These are phyloP conservation scores for Allobates femoralis DNA, from an alignment of 2,797 vertebrate genomes.

Conservation along the genomic window DNA sequence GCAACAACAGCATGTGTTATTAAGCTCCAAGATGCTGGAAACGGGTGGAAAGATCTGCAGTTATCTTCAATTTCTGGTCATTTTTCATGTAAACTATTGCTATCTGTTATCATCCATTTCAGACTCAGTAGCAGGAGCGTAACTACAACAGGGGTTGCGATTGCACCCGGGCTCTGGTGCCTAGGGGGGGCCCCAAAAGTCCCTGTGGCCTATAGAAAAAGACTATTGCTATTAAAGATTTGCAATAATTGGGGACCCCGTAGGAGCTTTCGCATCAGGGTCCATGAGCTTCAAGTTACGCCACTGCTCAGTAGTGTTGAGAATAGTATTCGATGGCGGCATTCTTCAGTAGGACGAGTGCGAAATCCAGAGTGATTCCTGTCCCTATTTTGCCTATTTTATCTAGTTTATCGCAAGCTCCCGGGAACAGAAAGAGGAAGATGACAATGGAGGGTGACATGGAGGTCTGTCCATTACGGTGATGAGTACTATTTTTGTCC, in stretches of 20 bases:
- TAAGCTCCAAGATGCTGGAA: not conserved
- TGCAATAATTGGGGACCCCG: no score
- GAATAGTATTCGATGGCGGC: not conserved
- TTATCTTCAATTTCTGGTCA: not conserved
- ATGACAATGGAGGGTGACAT: not conserved
- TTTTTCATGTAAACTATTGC: not conserved
- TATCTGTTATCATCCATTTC: not conserved
- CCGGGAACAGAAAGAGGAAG: not conserved
- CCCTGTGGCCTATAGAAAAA: no score
- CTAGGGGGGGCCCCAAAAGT: no score
- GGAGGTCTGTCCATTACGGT: not conserved
- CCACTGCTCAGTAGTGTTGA: no score
- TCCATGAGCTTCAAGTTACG: no score
- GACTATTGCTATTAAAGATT: no score
- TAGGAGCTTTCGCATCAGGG: no score
- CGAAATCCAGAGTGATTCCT: not conserved
- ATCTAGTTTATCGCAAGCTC: not conserved
- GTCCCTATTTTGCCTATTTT: not conserved
- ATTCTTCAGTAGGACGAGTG: not conserved
- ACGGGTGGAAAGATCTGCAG: not conserved
- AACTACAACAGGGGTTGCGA: no score
- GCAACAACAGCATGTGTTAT: slow-evolving; percentile 3
- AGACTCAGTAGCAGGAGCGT: no score
- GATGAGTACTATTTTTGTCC: not conserved
- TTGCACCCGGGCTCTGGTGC: no score